These are phyloP conservation scores for Pachymerium ferrugineum DNA, from an alignment of 2,888 invertebrate genomes.

Conservation along the genomic window DNA sequence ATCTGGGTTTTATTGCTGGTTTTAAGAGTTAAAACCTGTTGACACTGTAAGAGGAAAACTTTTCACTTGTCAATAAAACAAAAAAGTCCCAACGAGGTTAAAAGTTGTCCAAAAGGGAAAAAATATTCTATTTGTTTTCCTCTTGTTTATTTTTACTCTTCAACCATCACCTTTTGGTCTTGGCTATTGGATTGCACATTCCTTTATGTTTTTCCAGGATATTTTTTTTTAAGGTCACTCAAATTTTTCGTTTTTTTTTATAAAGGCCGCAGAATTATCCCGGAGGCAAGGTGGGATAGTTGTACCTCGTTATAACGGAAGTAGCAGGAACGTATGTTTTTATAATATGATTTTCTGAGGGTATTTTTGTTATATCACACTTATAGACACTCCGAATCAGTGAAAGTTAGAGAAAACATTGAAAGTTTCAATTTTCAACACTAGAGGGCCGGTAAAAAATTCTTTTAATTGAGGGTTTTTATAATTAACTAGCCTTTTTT, in stretches of 20 bases:
- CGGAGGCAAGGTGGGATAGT: background rate
- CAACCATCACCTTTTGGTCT: background rate
- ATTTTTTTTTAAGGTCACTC: background rate
- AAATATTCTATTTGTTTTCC: background rate
- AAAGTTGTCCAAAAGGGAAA: too few species aligned
- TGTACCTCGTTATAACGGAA: too few species aligned
- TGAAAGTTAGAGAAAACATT: too few species aligned
- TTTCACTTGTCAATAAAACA: background rate
- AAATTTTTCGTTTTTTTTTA: background rate
- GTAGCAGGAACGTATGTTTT: too few species aligned
- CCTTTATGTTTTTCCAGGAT: background rate
- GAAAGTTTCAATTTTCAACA: too few species aligned
- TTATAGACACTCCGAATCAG: too few species aligned
- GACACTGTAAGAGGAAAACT: background rate
- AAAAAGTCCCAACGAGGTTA: background rate
- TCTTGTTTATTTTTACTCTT: background rate
- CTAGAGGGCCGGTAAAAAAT: too few species aligned
- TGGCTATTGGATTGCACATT: background rate
- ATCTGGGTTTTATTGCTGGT: background rate
- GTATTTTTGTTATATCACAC: too few species aligned
- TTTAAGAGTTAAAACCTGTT: slow-evolving; percentile 19
- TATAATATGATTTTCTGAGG: too few species aligned
- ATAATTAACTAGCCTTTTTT: too few species aligned
- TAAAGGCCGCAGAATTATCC: background rate
- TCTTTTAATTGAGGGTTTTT: too few species aligned